Percentiles rank a stretch among this genome's conserved stretches.
Evolutionary conservation across 2,888 invertebrate genomes (phyloP).

Genomic region (Acrocera orbiculus): DNA sequence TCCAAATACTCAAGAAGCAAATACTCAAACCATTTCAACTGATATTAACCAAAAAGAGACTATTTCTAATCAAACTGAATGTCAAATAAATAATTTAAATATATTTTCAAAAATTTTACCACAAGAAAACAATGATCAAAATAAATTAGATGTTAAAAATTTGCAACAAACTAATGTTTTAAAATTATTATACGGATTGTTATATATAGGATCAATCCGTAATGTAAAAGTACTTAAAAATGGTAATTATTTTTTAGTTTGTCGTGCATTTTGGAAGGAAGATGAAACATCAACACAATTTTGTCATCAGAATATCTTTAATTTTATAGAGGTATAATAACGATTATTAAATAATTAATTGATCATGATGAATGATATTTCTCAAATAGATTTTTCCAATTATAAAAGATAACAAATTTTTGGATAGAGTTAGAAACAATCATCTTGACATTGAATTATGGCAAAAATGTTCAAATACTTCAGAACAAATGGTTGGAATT

Average conservation of each 20-base stretch:
- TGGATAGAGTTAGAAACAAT: conserved; percentile 37
- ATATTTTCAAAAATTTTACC: no score
- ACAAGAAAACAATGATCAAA: no score
- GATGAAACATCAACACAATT: conserved; percentile 16
- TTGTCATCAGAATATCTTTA: conserved; percentile 16
- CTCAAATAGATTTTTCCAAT: no score
- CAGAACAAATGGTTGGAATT: conserved; percentile 33
- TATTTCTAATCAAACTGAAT: no score
- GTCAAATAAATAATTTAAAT: no score
- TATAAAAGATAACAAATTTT: no score
- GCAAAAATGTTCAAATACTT: conserved; percentile 23
- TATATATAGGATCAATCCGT: conserved; percentile 21
- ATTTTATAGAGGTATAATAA: conserved; percentile 25
- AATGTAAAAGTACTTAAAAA: conserved; percentile 12
- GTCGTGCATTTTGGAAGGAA: conserved; percentile 26
- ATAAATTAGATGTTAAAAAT: no score
- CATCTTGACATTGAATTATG: conserved; percentile 37
- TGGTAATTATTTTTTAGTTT: conserved; percentile 17
- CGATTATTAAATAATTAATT: no score
- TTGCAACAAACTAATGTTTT: conserved; percentile 8
- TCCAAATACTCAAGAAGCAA: background rate
- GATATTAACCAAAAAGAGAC: background rate
- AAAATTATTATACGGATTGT: conserved; percentile 22
- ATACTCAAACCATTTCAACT: background rate
- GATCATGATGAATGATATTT: no score